Evolutionary conservation across 2,113 vertebrate species (phyloP), one percentile per base, ranked within the genome.

Genomic region (Puffinus mauretanicus): DNA sequence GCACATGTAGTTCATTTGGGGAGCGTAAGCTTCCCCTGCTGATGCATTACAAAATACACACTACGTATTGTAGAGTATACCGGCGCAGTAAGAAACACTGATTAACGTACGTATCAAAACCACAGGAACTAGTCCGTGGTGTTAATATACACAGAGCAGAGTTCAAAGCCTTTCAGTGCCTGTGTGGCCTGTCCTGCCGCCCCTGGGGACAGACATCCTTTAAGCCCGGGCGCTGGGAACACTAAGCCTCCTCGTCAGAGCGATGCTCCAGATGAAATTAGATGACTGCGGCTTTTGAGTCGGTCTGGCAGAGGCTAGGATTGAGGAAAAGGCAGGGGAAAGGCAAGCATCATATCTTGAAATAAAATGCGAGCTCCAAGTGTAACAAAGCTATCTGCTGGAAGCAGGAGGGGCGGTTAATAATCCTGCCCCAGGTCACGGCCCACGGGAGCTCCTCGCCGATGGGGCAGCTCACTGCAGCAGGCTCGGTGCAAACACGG

Each of bases 311-410:
- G 78, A 85, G 38, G 11, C 49, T 52, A 52, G 47, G 57, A 47
- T 44, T 79, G 86, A 78, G 55, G 52, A 90, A 95, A 91, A 84
- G 62, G 81, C 61, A 87, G 17, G 14, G 51, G 81, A 86, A 91
- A 34, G 3, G 71, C 42, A 82, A 80, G 79, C 25, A 70, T 40
- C 3, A 0, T n/a, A 19, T 49, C 87, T 73, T 92, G 75, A 94
- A 77, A 93, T 80, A 76, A 94, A 92, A 72, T 1, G 3, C 29
- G 30, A 34, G n/a, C 38, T 81, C 60, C 69, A 73, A 72, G 38
- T 4, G 3, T 36, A 70, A 67, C 46, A 86, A 78, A 89, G 83
- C 60, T 67, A 32, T 40, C 34, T 36, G 26, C 8, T 91, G 32
- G 26, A 84, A 87, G 38, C 65, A 82, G 65, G 18, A 67, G 42